phyloP scores from a whole-genome alignment of 2,797 vertebrate genomes.

The Pampus argenteus region DNA sequence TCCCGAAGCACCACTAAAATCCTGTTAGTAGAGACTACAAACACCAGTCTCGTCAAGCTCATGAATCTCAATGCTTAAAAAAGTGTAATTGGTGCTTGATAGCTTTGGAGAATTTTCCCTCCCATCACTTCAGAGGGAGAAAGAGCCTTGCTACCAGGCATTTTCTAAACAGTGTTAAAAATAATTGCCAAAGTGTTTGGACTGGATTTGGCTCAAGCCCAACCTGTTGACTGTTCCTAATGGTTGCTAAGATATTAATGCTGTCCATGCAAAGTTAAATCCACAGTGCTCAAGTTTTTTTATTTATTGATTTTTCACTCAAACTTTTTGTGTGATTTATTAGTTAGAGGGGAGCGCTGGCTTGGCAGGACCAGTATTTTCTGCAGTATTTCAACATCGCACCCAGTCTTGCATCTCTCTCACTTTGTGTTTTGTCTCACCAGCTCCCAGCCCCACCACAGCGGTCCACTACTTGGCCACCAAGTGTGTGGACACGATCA shows the following conservation, averaged over 20 bases:
- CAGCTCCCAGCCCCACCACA: slow-evolving; percentile 94
- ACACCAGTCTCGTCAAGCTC: slow-evolving; percentile 54
- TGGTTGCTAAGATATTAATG: slow-evolving; percentile 48
- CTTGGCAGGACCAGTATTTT: slow-evolving; percentile 28
- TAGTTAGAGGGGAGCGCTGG: slow-evolving; percentile 21
- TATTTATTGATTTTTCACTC: slow-evolving; percentile 42
- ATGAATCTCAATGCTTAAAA: slow-evolving; percentile 70
- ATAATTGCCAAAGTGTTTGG: slow-evolving; percentile 59
- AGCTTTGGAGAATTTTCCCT: slow-evolving; percentile 57
- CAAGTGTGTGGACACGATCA: slow-evolving; percentile 92
- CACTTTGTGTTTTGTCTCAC: slow-evolving; percentile 26
- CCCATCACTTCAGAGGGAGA: slow-evolving; percentile 40
- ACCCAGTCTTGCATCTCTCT: slow-evolving; percentile 25
- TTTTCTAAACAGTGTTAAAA: slow-evolving; percentile 59
- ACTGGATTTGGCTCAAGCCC: slow-evolving; percentile 44
- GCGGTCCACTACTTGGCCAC: slow-evolving; percentile 87
- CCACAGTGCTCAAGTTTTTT: slow-evolving; percentile 19
- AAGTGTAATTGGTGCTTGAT: slow-evolving; percentile 64
- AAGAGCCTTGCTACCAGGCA: slow-evolving; percentile 19
- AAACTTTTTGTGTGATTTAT: slow-evolving; percentile 43
- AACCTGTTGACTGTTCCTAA: slow-evolving; percentile 47
- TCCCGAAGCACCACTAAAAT: slow-evolving; percentile 37
- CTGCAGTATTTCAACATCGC: slow-evolving; percentile 44
- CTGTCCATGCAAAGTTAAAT: slow-evolving; percentile 46
- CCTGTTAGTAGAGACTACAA: slow-evolving; percentile 50